Percentiles rank a stretch among this genome's conserved stretches.
These are phyloP conservation scores for Dicerorhinus sumatrensis DNA, from an alignment of 2,113 vertebrate genomes.

Conservation along the genomic window DNA sequence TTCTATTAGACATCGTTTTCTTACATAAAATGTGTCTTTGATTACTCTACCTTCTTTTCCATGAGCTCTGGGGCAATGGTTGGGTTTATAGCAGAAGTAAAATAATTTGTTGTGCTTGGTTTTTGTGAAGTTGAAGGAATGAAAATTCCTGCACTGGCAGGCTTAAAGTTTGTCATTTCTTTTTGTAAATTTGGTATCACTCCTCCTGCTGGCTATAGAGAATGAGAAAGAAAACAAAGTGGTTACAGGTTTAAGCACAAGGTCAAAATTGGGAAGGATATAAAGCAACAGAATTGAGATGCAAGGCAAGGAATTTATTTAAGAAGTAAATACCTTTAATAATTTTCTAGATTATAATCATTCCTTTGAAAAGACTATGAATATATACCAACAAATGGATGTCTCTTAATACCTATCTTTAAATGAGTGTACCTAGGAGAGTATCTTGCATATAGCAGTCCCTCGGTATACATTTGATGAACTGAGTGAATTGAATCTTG, in stretches of 20 bases:
- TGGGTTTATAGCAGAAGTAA: slow-evolving; percentile 2
- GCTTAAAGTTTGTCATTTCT: slow-evolving; percentile 42
- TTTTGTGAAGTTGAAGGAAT: slow-evolving; percentile 61
- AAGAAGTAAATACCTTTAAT: not conserved
- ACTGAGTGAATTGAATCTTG: not conserved
- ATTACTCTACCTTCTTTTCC: slow-evolving; percentile 68
- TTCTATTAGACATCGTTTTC: not conserved
- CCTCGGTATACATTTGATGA: not conserved
- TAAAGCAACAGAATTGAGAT: not conserved
- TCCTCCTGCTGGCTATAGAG: slow-evolving; percentile 65
- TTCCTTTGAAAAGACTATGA: not conserved
- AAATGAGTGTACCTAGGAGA: not conserved
- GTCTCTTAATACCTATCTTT: not conserved
- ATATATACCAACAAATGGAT: not conserved
- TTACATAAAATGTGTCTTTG: slow-evolving; percentile 27
- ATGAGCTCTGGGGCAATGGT: slow-evolving; percentile 4
- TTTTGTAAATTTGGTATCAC: slow-evolving; percentile 46
- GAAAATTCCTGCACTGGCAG: not conserved
- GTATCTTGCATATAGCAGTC: not conserved
- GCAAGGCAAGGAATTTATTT: not conserved
- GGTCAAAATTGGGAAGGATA: not conserved
- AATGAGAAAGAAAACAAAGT: not conserved
- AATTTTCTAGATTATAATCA: not conserved
- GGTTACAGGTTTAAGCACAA: not conserved
- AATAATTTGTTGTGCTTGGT: not conserved